Base-by-base conservation (phyloP, 2,888 invertebrate species). In the Willowsia nigromaculata region DNA sequence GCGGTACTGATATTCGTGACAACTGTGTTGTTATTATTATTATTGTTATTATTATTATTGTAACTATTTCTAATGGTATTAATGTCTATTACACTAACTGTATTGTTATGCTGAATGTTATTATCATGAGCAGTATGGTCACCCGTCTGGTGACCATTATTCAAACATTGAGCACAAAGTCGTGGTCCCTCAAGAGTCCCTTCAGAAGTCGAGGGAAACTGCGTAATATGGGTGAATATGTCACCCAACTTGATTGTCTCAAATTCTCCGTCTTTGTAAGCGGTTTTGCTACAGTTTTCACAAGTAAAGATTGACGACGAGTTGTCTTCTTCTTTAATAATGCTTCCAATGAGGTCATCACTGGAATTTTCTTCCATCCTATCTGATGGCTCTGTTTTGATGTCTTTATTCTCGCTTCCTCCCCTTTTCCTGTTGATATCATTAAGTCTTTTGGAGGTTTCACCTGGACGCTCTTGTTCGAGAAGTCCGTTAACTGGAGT, bases 191-290 rank as follows among this genome's bases (percentile, higher is more conserved):
- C 89, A 80, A 40, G 83, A 84, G 71, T 62, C 80, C 89, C 78
- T 76, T 80, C 89, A 50, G 88, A 84, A 53, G 89, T 81, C 47
- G 91, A 86, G 74, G 91, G 91, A 74, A 91, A 92, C 47, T 91
- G 90, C 47, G 90, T 89, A 80, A 91, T 88, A 33, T 91, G 90
- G 82, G 91, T 91, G 89, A 92, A 92, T 30, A 92, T 91, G 82
- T 92, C 92, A n/a, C 91, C 91, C 90, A 92, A 62, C 71, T 92
- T 92, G 90, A 92, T 92, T 88, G 92, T 92, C 84, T 85, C 90
- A 90, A 92, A 92, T 65, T 92, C 92, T 50, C 91, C 92, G 78
- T 92, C 90, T 53, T 89, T 68, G 62, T 91, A 92, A 47, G 88
- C 90, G n/a, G 90, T 84, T 88, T 90, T 91, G 15, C 92, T 92